These are phyloP conservation scores for Diogma glabrata DNA, from an alignment of 2,888 invertebrate genomes.

Conservation along the genomic window DNA sequence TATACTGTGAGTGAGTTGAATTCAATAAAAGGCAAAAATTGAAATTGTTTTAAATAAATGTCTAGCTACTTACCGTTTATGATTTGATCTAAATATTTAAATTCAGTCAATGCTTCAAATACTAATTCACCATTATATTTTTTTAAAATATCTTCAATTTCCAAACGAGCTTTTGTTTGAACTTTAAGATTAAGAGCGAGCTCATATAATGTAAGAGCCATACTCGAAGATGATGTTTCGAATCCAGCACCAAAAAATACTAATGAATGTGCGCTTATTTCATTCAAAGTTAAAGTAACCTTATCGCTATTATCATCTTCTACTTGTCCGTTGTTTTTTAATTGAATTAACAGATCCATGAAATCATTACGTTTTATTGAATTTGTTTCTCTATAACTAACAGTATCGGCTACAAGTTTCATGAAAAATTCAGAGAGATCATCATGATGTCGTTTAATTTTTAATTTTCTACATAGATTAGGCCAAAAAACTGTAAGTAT, in stretches of 20 bases:
- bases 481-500: slow-evolving; percentile 21
- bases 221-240: slow-evolving; percentile 36
- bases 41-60: not conserved
- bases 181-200: slow-evolving; percentile 32
- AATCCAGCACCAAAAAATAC: slow-evolving; percentile 38
- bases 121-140: slow-evolving; percentile 28
- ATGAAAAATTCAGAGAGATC: slow-evolving; percentile 19
- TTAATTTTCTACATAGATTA: slow-evolving; percentile 3
- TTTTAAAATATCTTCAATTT: slow-evolving; percentile 28
- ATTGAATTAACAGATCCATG: slow-evolving; percentile 17
- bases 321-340: too few relatives aligned
- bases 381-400: slow-evolving; percentile 13
- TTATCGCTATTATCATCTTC: not conserved
- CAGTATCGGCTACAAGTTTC: slow-evolving; percentile 6
- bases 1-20: too few relatives aligned
- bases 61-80: slow-evolving; percentile 31
- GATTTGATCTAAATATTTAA: slow-evolving; percentile 35
- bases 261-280: slow-evolving; percentile 34
- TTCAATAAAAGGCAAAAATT: too few relatives aligned
- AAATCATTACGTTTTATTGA: slow-evolving; percentile 22
- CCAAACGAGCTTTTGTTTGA: slow-evolving; percentile 29
- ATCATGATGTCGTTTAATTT: slow-evolving; percentile 15
- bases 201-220: slow-evolving; percentile 31
- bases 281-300: slow-evolving; percentile 7
- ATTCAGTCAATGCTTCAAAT: slow-evolving; percentile 32